Base-by-base conservation (phyloP, 2,113 vertebrate species). In the Amblyopsis rosae region DNA sequence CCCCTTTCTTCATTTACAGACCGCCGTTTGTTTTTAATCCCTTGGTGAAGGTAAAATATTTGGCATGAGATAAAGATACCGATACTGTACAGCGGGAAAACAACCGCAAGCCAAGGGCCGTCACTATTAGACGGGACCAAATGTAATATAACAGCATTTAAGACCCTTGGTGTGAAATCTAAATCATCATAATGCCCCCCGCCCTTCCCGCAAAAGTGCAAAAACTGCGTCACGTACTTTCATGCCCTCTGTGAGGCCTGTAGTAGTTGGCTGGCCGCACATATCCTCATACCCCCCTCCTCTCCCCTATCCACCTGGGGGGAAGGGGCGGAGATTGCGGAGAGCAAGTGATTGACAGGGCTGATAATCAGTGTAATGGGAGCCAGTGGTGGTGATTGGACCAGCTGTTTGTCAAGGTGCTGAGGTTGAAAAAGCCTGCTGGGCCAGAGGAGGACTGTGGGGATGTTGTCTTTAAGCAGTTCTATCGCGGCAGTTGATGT, bases 341-440 rank as follows among this genome's bases (percentile, higher is more conserved):
- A 58, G 57, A 51, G 66, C 65, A 5, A 68, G 51, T 83, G 88
- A 91, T 83, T 82, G 90, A 88, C 90, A 81, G 79, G 35, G 51
- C 66, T 84, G 83, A 82, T 90, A 85, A 91, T 91, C 87, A 51
- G 57, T 19, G 71, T 89, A 89, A 91, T 89, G 78, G 78, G 59
- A 63, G 78, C 51, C 47, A 17, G 62, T 62, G 1, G 71, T 11
- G 70, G 60, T 1, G 9, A 54, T 8, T 10, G 72, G 69, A 71
- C 82, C 87, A 87, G 86, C 79, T 88, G 86, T 62, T 76, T 70
- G 76, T 82, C 72, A 79, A 90, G 86, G 86, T 86, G 88, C 82
- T 26, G 51, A 3, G 60, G 55, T 41, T 41, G 67, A 79, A 67
- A 83, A 69, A 79, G 79, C 79, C 83, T 69, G 74, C 26, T 32